Evolutionary conservation across 2,113 vertebrate species (phyloP), one percentile per base, ranked within the genome.

Genomic region (Octodon degus): DNA sequence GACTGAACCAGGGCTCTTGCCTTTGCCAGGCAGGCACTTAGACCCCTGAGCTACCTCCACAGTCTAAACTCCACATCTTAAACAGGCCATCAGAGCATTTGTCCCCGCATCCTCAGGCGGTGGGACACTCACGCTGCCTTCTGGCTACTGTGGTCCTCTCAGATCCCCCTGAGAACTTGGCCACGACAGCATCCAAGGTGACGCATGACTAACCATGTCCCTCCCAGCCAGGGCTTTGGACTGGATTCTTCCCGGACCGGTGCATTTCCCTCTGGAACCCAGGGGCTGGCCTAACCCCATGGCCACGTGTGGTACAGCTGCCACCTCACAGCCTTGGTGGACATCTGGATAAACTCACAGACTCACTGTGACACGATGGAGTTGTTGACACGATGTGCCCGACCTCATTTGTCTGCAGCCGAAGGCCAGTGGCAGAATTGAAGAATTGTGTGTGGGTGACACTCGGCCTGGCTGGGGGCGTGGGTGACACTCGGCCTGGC

Each of bases 291-390:
- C 10, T 55, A 10, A 53, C n/a, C 58, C 13, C 13, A 25, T 67
- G 8, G 11, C 40, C 13, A 4, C 0, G 12, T 83, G 62, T 1
- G 20, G 20, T 32, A 20, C 84, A 32, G 1, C 32, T 43, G 34
- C 80, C 92, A 93, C 55, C 70, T 95, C 32, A 80, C 5, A 92
- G 80, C 27, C 0, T 17, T 7, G 19, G 1, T 5, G 62, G 72
- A 53, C 55, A 67, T 37, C 84, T 93, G 88, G 94, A 91, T 96
- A 93, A 91, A 91, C 47, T 34, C 76, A 95, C 85, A 58, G 90
- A 96, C 65, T 70, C 84, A 24, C 53, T 95, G 89, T 93, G 79
- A 67, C 12, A 62, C 50, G 84, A 91, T 95, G 79, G 94, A 93
- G 81, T 77, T 95, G 90, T 70, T 92, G 92, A 93, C 82, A n/a